These are phyloP conservation scores for Megaleporinus macrocephalus DNA, from an alignment of 2,113 vertebrate species.

Conservation along the genomic window DNA sequence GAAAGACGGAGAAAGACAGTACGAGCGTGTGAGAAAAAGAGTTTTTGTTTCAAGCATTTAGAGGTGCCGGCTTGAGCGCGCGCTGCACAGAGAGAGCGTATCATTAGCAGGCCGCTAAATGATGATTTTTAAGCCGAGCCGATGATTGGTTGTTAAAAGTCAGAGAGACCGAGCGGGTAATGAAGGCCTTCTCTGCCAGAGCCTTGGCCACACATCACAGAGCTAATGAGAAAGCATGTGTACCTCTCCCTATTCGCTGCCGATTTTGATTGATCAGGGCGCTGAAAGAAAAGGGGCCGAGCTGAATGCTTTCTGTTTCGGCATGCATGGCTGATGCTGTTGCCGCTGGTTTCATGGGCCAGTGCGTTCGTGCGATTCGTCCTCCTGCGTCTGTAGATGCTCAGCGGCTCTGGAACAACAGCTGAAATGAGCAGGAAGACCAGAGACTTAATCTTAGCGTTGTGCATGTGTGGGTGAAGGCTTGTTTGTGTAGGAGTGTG, in stretches of 20 bases:
- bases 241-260: background rate
- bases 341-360: background rate
- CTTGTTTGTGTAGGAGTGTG: background rate
- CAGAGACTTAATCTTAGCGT: background rate
- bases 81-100: background rate
- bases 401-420: background rate
- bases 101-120: constrained; percentile 15
- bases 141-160: constrained; percentile 8
- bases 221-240: constrained; percentile 1
- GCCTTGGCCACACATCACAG: background rate
- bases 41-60: background rate
- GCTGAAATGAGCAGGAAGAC: background rate
- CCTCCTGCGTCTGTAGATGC: background rate
- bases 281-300: background rate
- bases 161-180: constrained; percentile 10
- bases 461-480: background rate
- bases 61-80: background rate
- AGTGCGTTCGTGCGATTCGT: background rate
- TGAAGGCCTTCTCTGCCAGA: constrained; percentile 10
- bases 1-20: constrained; percentile 12
- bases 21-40: background rate
- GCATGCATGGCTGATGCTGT: background rate
- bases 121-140: constrained; percentile 3
- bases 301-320: background rate
- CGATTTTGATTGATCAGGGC: background rate